phyloP scores from a whole-genome alignment of 2,888 invertebrate genomes.

The Diloba caeruleocephala region DNA sequence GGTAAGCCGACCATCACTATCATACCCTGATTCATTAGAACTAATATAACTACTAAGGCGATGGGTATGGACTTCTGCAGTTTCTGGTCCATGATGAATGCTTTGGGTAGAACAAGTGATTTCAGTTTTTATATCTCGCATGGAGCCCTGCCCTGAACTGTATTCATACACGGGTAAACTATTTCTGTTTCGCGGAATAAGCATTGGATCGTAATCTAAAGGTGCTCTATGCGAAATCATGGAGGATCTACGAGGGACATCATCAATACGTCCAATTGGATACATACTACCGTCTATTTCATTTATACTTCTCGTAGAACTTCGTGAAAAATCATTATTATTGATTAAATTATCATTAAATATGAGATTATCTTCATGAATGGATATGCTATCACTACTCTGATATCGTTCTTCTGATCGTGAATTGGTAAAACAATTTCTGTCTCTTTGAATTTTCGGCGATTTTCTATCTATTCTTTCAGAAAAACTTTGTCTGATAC shows the following conservation, averaged over 20 bases:
- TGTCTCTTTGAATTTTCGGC: slow-evolving; percentile 80
- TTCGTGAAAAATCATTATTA: slow-evolving; percentile 78
- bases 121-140: slow-evolving; percentile 80
- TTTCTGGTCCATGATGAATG: slow-evolving; percentile 88
- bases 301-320: slow-evolving; percentile 82
- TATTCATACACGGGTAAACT: slow-evolving; percentile 87
- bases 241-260: slow-evolving; percentile 78
- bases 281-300: slow-evolving; percentile 75
- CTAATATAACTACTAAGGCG: slow-evolving; percentile 93
- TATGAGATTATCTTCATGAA: slow-evolving; percentile 83
- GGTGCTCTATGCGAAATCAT: slow-evolving; percentile 84
- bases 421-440: slow-evolving; percentile 83
- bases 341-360: slow-evolving; percentile 76
- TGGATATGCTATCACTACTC: slow-evolving; percentile 85
- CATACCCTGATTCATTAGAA: slow-evolving; percentile 95
- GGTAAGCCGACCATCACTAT: slow-evolving; percentile 92
- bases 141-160: slow-evolving; percentile 76
- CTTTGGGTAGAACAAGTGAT: slow-evolving; percentile 83
- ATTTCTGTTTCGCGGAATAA: slow-evolving; percentile 84
- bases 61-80: slow-evolving; percentile 89
- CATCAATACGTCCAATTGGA: slow-evolving; percentile 71
- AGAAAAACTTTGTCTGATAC: slow-evolving; percentile 87
- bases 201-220: slow-evolving; percentile 85
- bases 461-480: slow-evolving; percentile 85
- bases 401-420: slow-evolving; percentile 90